Evolutionary conservation across 1,140 invertebrate species (phyloP), one percentile per base, ranked within the genome.

Genomic region (Cotesia typhae): DNA sequence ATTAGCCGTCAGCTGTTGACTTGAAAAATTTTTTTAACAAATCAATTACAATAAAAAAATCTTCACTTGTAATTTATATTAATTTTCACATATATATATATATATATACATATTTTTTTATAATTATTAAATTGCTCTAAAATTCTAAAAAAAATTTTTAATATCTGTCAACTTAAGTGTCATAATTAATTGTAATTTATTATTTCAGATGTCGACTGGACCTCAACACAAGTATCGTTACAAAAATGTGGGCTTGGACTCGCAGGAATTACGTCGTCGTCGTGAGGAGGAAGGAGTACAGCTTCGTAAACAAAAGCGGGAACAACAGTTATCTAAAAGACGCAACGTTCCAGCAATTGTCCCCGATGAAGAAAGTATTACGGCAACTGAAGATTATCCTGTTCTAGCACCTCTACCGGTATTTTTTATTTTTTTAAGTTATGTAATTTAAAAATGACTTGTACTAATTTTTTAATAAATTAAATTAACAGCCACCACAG

Each of bases 271-370:
- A 71, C 88, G 98, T 28, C 90, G 97, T 67, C 88, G 97, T 61
- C 88, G 97, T 70, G 97, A 99, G 88, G 97, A 99, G 82, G 96
- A 98, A 88, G 97, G 97, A 41, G 94, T 99, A 35, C 97, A 98
- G 81, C 88, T 99, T 41, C 87, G 98, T 35, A 99, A 99, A 88
- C 96, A 97, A 79, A 98, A 98, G 86, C 85, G 97, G 76, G 97
- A 99, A 82, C 93, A 96, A 78, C 94, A 96, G 83, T 86, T 98
- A 12, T 96, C 94, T 74, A 98, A 98, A 87, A 88, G 95, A 53
- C 90, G 96, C 78, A 98, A 98, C 92, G 95, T 98, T 35, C 86
- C 86, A 36, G 83, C 81, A 67, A 79, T 82, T 69, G 76, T 86
- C 63, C 83, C 88, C 70, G 85, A 89, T 51, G 90, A 92, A 14